These are phyloP conservation scores for Lota lota DNA, from an alignment of 2,113 vertebrate species.

Conservation along the genomic window DNA sequence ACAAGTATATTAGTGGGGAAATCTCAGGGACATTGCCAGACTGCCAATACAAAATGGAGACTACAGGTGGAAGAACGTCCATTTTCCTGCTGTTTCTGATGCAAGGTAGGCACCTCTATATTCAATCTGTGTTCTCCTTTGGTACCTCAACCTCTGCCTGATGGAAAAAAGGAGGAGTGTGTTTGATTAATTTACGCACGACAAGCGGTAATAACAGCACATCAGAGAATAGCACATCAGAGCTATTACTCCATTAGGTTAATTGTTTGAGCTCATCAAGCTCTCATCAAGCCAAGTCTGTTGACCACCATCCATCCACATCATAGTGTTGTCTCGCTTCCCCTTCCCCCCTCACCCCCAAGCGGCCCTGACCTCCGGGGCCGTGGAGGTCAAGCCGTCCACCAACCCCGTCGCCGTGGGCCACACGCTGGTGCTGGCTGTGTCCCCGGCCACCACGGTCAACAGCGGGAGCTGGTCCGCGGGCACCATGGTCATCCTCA, in stretches of 20 bases:
- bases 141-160: too few relatives aligned
- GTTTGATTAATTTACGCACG: too few relatives aligned
- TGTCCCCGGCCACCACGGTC: constrained; percentile 19
- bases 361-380: constrained; percentile 25
- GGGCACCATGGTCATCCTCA: constrained; percentile 36
- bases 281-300: background rate
- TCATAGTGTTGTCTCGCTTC: background rate
- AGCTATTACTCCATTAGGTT: too few relatives aligned
- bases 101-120: constrained; percentile 20
- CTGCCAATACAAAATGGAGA: constrained; percentile 31
- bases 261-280: too few relatives aligned
- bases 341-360: background rate
- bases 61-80: constrained; percentile 6
- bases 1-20: constrained; percentile 22
- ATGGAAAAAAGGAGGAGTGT: too few relatives aligned
- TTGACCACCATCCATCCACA: background rate
- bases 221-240: too few relatives aligned
- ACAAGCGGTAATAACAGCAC: too few relatives aligned
- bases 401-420: constrained; percentile 37
- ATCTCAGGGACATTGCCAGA: constrained; percentile 8
- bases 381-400: constrained; percentile 42
- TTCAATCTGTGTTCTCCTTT: background rate
- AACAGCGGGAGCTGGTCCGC: constrained; percentile 43
- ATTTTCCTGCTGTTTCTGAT: constrained; percentile 17
- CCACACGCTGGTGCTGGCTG: constrained; percentile 37